These are phyloP conservation scores for Parelbella ahira DNA, from an alignment of 2,888 invertebrate species.

Conservation along the genomic window DNA sequence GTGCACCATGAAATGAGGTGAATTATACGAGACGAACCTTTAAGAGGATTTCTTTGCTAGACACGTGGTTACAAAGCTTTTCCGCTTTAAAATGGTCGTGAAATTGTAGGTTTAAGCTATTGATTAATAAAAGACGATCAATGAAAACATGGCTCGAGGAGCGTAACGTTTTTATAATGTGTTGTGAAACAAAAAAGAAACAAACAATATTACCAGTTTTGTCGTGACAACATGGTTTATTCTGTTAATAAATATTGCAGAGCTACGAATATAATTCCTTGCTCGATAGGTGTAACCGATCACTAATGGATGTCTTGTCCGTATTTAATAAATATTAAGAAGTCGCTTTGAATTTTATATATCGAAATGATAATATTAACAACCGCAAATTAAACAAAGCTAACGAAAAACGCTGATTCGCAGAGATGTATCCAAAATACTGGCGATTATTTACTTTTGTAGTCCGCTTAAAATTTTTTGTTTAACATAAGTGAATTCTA, in stretches of 20 bases:
- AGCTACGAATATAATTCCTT: slow-evolving; percentile 24
- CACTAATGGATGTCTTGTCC: not conserved
- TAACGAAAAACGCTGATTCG: too few species aligned
- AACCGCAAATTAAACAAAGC: too few species aligned
- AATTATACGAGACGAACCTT: slow-evolving; percentile 44
- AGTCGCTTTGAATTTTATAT: too few species aligned
- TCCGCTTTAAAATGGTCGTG: slow-evolving; percentile 35
- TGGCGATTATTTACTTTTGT: too few species aligned
- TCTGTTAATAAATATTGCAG: slow-evolving; percentile 33
- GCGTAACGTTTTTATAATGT: slow-evolving; percentile 71
- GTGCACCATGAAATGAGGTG: slow-evolving; percentile 66
- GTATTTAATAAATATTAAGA: not conserved
- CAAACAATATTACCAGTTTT: slow-evolving; percentile 38
- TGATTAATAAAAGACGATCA: slow-evolving; percentile 34
- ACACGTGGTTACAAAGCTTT: slow-evolving; percentile 43
- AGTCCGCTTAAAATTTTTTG: too few species aligned
- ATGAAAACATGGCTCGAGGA: slow-evolving; percentile 34
- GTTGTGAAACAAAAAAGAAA: slow-evolving; percentile 64
- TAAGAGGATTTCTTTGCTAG: slow-evolving; percentile 53
- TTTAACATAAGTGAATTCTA: too few species aligned
- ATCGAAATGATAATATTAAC: too few species aligned
- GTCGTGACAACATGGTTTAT: slow-evolving; percentile 52
- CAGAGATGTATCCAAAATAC: too few species aligned
- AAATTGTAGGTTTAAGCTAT: slow-evolving; percentile 32
- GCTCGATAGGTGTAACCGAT: slow-evolving; percentile 10